Evolutionary conservation across 2,888 invertebrate species (phyloP).

Genomic region (Thecocarcelia acutangulata): DNA sequence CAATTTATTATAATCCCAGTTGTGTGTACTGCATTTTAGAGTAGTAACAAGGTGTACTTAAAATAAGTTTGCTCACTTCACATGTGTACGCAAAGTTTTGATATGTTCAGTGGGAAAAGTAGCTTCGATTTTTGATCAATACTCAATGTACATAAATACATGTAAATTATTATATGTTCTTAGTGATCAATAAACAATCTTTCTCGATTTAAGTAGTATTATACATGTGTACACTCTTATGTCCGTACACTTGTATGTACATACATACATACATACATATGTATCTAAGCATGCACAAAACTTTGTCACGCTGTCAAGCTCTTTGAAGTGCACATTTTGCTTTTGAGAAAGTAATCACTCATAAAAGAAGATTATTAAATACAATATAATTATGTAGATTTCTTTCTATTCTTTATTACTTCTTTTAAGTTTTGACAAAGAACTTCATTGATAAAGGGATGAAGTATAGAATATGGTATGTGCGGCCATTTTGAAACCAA

Average conservation of each 20-base stretch:
- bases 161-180: too few relatives aligned
- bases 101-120: too few relatives aligned
- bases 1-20: too few relatives aligned
- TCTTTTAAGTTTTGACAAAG: conserved; percentile 31
- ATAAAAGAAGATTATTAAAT: conserved; percentile 53
- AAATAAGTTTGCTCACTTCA: too few relatives aligned
- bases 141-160: too few relatives aligned
- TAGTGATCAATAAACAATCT: not conserved
- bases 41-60: too few relatives aligned
- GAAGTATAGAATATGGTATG: conserved; percentile 63
- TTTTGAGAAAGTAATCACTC: conserved; percentile 53
- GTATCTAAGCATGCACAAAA: not conserved
- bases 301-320: not conserved
- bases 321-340: not conserved
- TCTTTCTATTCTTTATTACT: conserved; percentile 34
- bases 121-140: too few relatives aligned
- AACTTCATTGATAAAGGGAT: conserved; percentile 69
- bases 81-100: too few relatives aligned
- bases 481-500: conserved; percentile 81
- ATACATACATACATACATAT: not conserved
- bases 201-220: not conserved
- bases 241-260: not conserved
- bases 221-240: not conserved
- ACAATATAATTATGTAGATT: conserved; percentile 16
- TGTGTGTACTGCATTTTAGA: too few relatives aligned